Evolutionary conservation across 2,113 vertebrate species (phyloP), one percentile per base, ranked within the genome.

Genomic region (Caracal caracal): DNA sequence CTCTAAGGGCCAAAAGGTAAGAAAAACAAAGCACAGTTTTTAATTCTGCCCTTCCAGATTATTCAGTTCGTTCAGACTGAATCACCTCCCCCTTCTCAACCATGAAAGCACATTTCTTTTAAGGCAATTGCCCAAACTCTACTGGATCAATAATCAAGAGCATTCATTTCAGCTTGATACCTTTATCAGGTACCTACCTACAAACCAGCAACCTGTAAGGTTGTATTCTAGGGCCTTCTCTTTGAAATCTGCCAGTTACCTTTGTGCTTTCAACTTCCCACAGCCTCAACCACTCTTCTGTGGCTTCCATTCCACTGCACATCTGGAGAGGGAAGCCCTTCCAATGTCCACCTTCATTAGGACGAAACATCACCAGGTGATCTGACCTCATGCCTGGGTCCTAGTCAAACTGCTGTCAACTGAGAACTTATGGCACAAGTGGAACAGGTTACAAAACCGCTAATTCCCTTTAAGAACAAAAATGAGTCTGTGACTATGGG

Each of bases 391-490:
- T 28, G 16, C 33, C 66, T 70, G 8, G 35, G 51, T 70, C 47
- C 59, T 22, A 75, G 22, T 53, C 76, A 78, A 81, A 28, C 51
- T 96, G n/a, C 49, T 51, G 1, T 59, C 49, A 82, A n/a, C 51
- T 53, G 53, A 73, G 19, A 37, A 88, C 37, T 66, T 79, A 59
- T 0, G 16, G 63, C 68, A 40, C 37, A 43, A 15, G 43, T 56
- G 10, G 43, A 30, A 85, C 35, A 65, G 47, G 65, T 47, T 9
- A 13, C n/a, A 88, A 91, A 88, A 59, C 30, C 73, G 17, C 24
- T 78, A 43, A 79, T 83, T 82, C 28, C 59, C 37, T 63, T 84
- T 35, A 63, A 94, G 35, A 47, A 90, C 61, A 90, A 95, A 92
- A 87, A 63, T 53, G 53, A 66, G 40, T 66, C 56, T 40, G 4